phyloP scores from a whole-genome alignment of 2,113 vertebrate species.

The Talpa occidentalis region DNA sequence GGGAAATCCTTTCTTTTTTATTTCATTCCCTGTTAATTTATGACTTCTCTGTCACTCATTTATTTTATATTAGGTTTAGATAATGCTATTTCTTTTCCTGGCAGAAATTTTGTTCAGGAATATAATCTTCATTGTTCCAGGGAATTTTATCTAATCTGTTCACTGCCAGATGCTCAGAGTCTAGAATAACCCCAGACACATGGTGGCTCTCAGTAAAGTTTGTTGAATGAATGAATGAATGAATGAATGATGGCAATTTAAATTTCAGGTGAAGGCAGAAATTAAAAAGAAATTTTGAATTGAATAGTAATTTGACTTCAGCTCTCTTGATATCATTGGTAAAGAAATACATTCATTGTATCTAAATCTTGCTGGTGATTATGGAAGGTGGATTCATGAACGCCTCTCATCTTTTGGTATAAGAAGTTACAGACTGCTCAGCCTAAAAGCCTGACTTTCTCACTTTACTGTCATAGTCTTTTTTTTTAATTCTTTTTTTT shows the following conservation, averaged over 20 bases:
- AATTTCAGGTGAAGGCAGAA: neutral
- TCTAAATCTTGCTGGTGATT: neutral
- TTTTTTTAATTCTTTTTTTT: no score
- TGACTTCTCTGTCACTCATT: neutral
- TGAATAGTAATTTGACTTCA: neutral
- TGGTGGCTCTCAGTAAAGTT: neutral
- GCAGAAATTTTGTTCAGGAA: neutral
- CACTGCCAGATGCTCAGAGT: neutral
- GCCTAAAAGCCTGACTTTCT: neutral
- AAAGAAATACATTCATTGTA: neutral
- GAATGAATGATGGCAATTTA: neutral
- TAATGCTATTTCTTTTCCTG: neutral
- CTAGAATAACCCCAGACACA: neutral
- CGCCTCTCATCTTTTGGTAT: neutral
- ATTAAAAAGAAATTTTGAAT: neutral
- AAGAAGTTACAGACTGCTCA: neutral
- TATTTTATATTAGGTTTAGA: neutral
- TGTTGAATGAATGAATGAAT: neutral
- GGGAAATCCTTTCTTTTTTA: neutral
- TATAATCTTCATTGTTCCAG: neutral
- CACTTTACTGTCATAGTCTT: neutral
- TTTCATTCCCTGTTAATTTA: neutral
- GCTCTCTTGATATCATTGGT: neutral
- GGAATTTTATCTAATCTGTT: neutral
- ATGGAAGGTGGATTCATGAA: neutral